Base-by-base conservation (phyloP, 2,113 vertebrate species). In the Alethe diademata region DNA sequence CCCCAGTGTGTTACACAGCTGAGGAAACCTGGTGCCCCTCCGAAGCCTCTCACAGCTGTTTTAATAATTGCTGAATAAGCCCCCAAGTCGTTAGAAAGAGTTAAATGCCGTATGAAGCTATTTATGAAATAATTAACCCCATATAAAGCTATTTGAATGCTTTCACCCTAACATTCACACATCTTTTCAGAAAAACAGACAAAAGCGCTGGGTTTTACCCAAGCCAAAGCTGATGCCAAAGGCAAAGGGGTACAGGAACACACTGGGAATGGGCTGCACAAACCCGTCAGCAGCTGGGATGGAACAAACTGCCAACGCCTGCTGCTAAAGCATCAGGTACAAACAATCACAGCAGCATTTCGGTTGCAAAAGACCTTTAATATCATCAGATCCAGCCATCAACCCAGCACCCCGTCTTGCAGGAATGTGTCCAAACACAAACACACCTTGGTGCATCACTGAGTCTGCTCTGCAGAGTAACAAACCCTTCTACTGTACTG, bases 151-250 rank as follows among this genome's bases (percentile, higher is more conserved):
- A 5, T 36, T 53, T 6, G 20, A 56, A n/a, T 3, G 29, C 3
- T 26, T 51, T n/a, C 1, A 2, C 4, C 16, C 3, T 6, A 48
- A 17, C 1, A 1, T 12, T 73, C 11, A 5, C 5, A 9, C 6
- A 14, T 14, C 4, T 15, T 42, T 40, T n/a, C 22, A 5, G 31
- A 2, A 38, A 60, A 70, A 69, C 64, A 33, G 7, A 12, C 8
- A 9, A 31, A 40, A 12, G 22, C 5, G 4, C 11, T 33, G 35
- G 0, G 48, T 67, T 85, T 58, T 15, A 10, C 8, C 43, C 36
- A 40, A 2, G 6, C 4, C 19, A 4, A 3, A 18, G 4, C 20
- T 2, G 16, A 8, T 17, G 28, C 18, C 38, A 1, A 22, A 33
- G 45, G 4, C 43, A 14, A 47, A 12, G 6, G 42, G 35, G 35